Conservation (phyloP, 2,113 vertebrate species). For the Dunckerocampus dactyliophorus region DNA sequence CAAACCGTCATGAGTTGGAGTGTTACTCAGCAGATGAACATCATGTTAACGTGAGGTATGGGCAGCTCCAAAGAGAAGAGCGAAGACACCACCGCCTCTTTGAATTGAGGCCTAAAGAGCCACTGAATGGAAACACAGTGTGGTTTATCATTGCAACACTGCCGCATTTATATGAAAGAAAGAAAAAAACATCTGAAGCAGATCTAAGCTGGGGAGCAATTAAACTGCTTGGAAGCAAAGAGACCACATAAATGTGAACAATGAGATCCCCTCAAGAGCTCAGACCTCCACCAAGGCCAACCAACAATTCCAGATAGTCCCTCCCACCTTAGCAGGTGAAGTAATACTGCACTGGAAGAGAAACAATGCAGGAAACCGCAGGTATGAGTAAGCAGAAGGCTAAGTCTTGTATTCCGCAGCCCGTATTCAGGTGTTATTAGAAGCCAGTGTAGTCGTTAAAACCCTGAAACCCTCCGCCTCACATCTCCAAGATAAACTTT, state of each 20-base stretch:
- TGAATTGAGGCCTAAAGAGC: slow-evolving; percentile 12
- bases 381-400: background rate
- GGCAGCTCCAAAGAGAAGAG: background rate
- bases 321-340: background rate
- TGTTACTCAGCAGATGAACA: background rate
- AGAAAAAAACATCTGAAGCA: slow-evolving; percentile 4
- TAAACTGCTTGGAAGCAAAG: slow-evolving; percentile 1
- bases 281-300: background rate
- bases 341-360: background rate
- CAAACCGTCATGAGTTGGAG: slow-evolving; percentile 14
- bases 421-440: background rate
- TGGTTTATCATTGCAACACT: slow-evolving; percentile 6
- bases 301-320: slow-evolving; percentile 1
- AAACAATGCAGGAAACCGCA: background rate
- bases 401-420: background rate
- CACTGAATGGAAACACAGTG: slow-evolving; percentile 1
- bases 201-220: background rate
- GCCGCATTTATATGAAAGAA: slow-evolving; percentile 17
- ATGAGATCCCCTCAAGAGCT: background rate
- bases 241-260: background rate
- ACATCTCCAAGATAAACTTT: no score
- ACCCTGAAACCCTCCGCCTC: background rate
- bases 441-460: no score
- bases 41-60: slow-evolving; percentile 8
- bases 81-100: slow-evolving; percentile 5